phyloP scores from a whole-genome alignment of 2,888 invertebrate genomes.

The Drosophila gaucha region DNA sequence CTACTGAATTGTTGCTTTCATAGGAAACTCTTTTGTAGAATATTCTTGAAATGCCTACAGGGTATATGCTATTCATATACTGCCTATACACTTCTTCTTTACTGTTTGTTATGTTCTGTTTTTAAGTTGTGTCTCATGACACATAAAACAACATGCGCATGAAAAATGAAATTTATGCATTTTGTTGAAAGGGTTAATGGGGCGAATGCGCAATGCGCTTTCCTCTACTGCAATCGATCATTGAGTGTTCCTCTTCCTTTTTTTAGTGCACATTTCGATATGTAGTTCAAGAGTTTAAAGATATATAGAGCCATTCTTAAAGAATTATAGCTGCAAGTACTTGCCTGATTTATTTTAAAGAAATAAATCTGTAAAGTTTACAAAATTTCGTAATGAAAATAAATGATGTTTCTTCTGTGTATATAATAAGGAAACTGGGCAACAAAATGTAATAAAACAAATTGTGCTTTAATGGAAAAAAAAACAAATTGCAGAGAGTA shows the following conservation, averaged over 20 bases:
- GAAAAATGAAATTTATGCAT: constrained; percentile 61
- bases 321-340: not conserved
- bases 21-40: too few species aligned
- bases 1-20: too few species aligned
- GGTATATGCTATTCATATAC: not conserved
- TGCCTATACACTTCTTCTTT: not conserved
- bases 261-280: constrained; percentile 15
- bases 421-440: constrained; percentile 28
- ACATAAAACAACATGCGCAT: constrained; percentile 39
- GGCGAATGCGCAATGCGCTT: constrained; percentile 39
- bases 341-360: constrained; percentile 3
- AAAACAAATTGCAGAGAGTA: constrained; percentile 34
- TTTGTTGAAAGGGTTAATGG: constrained; percentile 66
- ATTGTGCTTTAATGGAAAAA: constrained; percentile 49
- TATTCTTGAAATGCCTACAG: not conserved
- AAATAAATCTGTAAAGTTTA: constrained; percentile 45
- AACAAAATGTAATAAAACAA: constrained; percentile 50
- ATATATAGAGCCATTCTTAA: not conserved
- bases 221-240: constrained; percentile 51
- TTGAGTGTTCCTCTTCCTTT: constrained; percentile 2
- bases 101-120: constrained; percentile 11
- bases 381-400: constrained; percentile 55
- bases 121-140: constrained; percentile 24
- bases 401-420: constrained; percentile 51
- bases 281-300: constrained; percentile 2